Conservation (phyloP, 2,113 vertebrate genomes). For the Oostethus manadensis region DNA sequence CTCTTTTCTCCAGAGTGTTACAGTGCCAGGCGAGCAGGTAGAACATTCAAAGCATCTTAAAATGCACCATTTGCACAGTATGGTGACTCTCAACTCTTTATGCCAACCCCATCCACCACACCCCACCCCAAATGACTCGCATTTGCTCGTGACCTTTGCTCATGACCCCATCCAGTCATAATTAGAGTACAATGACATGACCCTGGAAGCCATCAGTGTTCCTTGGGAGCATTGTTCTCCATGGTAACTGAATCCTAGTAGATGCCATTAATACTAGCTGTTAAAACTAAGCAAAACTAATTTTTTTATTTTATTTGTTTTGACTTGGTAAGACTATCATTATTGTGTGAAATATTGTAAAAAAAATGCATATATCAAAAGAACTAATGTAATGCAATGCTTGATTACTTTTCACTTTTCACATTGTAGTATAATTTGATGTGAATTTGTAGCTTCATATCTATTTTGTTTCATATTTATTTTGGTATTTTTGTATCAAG, state of each 20-base stretch:
- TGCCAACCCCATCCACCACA: too few relatives aligned
- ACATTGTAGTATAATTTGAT: too few relatives aligned
- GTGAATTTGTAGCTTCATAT: too few relatives aligned
- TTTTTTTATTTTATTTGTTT: not conserved
- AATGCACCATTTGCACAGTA: not conserved
- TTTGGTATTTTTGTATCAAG: too few relatives aligned
- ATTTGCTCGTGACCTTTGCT: not conserved
- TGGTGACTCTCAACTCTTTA: not conserved
- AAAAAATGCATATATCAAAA: too few relatives aligned
- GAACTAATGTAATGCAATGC: too few relatives aligned
- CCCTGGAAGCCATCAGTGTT: constrained; percentile 5
- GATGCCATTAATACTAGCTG: not conserved
- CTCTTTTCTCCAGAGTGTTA: not conserved
- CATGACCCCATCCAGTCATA: not conserved
- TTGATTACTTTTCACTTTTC: too few relatives aligned
- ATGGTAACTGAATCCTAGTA: not conserved
- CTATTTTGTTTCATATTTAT: too few relatives aligned
- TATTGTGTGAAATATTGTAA: too few relatives aligned
- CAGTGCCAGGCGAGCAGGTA: not conserved
- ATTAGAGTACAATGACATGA: not conserved
- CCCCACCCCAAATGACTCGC: not conserved
- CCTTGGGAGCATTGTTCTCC: not conserved
- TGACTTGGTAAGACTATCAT: not conserved
- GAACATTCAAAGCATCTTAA: not conserved
- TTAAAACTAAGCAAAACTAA: not conserved